Evolutionary conservation across 2,797 vertebrate genomes (phyloP).

Genomic region (Orestias chungarensis): DNA sequence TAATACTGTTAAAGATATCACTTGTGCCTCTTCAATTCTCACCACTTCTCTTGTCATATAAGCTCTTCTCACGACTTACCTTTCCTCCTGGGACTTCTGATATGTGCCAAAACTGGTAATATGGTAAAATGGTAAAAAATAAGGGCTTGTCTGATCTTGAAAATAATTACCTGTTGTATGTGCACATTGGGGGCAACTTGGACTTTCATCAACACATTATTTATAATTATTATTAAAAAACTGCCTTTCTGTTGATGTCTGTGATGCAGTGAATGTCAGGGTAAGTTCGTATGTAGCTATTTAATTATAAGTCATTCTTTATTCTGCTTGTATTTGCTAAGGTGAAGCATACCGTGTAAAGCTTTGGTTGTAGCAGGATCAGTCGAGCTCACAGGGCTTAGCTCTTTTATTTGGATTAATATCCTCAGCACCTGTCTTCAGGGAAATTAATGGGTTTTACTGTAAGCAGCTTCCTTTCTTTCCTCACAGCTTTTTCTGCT

Average conservation of each 20-base stretch:
- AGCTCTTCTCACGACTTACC: neutral
- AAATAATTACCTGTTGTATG: neutral
- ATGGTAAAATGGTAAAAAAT: neutral
- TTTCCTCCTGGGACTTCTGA: neutral
- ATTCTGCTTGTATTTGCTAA: conserved; percentile 52
- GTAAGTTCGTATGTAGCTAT: conserved; percentile 36
- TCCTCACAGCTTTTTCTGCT: conserved; percentile 59
- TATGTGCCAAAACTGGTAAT: conserved; percentile 4
- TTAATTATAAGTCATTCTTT: conserved; percentile 52
- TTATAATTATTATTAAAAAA: conserved; percentile 19
- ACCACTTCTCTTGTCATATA: conserved; percentile 6
- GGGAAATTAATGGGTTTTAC: conserved; percentile 71
- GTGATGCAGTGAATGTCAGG: conserved; percentile 14
- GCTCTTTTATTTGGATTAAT: conserved; percentile 66
- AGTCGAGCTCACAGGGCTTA: conserved; percentile 44
- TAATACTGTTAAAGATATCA: neutral
- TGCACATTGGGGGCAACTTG: neutral
- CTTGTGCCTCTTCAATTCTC: neutral
- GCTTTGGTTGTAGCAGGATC: conserved; percentile 42
- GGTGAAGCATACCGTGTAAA: conserved; percentile 26
- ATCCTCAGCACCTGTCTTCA: conserved; percentile 66
- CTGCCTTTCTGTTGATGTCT: neutral
- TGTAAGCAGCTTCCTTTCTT: conserved; percentile 65
- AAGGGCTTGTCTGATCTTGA: too few species aligned
- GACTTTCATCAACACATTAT: neutral